Conservation (phyloP, 2,113 vertebrate genomes). For the Choloepus hoffmanni region DNA sequence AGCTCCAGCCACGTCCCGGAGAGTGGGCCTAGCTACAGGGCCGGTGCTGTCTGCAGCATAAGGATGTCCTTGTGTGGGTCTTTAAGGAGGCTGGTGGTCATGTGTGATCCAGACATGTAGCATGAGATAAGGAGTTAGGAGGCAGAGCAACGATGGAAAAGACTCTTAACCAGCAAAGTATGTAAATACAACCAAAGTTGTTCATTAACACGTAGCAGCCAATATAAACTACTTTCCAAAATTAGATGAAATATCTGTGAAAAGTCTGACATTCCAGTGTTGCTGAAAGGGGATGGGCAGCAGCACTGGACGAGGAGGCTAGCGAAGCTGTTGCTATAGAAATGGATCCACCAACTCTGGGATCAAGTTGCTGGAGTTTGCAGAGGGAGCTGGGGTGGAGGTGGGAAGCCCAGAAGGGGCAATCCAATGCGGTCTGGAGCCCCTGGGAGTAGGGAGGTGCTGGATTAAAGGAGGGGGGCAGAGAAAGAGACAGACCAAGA, state of each 20-base stretch:
- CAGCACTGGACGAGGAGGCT: not conserved
- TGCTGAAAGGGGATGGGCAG: not conserved
- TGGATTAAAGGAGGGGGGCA: not conserved
- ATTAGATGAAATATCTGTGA: conserved; percentile 73
- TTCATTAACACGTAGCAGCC: conserved; percentile 75
- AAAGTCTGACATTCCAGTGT: conserved; percentile 66
- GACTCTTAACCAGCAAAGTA: conserved; percentile 75
- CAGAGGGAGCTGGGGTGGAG: not conserved
- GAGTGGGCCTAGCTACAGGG: not conserved
- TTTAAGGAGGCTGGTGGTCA: not conserved
- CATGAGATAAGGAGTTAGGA: conserved; percentile 9
- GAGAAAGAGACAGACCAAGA: not conserved
- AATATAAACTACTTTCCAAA: conserved; percentile 82
- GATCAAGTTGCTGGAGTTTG: not conserved
- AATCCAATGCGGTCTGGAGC: not conserved
- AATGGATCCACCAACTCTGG: conserved; percentile 15
- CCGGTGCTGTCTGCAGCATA: not conserved
- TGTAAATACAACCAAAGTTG: conserved; percentile 74
- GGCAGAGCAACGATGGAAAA: conserved; percentile 26
- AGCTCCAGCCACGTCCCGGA: not conserved
- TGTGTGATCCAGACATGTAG: conserved; percentile 63
- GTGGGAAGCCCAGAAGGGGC: not conserved
- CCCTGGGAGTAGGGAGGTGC: not conserved
- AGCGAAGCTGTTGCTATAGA: not conserved
- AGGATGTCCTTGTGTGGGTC: not conserved